Base-by-base conservation (phyloP, 2,888 invertebrate genomes). In the Sycophila texana region DNA sequence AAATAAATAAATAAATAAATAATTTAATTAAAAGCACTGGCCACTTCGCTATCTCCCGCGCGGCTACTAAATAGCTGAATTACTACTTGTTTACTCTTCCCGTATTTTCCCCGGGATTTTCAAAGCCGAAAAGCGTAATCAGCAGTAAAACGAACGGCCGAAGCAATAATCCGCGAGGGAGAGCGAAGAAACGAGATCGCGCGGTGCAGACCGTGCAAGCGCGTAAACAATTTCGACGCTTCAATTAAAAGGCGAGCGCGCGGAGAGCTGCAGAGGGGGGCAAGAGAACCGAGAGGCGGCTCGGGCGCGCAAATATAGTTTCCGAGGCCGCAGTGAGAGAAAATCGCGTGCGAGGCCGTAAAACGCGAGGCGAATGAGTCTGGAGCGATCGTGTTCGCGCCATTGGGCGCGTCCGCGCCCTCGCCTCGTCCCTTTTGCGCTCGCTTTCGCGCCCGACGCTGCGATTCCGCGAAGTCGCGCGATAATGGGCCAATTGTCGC, bases 311-410 rank as follows among this genome's bases (percentile, higher is more conserved):
- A 70, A 76, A 76, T 70, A 76, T 76, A 76, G 75, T 70, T 76
- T 39, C 61, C 61, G 53, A 39, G 63, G 51, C 47, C 13, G 22
- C 70, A 70, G 63, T 63, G 68, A 76, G 70, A 70, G 49, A 67
- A 74, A 58, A 73, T 57, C 55, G 74, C 39, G 26, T 12, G 26
- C 65, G 66, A 72, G 80, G 75, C 66, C 76, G 81, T 81, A 82
- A 83, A 83, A 74, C 71, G 73, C 73, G 16, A 39, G 39, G 39
- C 63, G 20, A 80, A 71, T 18, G 76, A 63, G 76, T 39, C 58
- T 57, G 20, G 30, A 13, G 55, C 86, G 86, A 87, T 87, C 86
- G 86, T 87, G 87, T 87, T 87, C 87, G 84, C 87, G 79, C 86
- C 86, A 85, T 87, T 82, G 83, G 82, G 83, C 81, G 74, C 85